Conservation (phyloP, 2,888 invertebrate genomes). For the Brachycybe producta region DNA sequence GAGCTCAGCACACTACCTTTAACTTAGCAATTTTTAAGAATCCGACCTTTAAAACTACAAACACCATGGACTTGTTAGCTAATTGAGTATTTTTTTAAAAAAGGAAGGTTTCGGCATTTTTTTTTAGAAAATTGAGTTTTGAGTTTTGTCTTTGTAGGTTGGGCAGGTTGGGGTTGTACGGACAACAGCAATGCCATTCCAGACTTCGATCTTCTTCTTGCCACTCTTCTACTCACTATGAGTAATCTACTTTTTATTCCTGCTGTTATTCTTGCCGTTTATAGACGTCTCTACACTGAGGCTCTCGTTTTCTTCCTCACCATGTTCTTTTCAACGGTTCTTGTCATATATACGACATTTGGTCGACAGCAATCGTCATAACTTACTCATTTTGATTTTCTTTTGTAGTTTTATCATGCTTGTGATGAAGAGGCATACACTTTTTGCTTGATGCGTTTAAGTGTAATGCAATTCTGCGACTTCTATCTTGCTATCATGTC, state of each 20-base stretch:
- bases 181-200: conserved; percentile 31
- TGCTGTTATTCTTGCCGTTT: conserved; percentile 31
- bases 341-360: conserved; percentile 18
- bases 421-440: conserved; percentile 30
- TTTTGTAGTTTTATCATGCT: conserved; percentile 34
- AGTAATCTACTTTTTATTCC: conserved; percentile 37
- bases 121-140: background rate
- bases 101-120: too few relatives aligned
- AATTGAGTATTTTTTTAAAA: too few relatives aligned
- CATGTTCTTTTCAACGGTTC: conserved; percentile 36
- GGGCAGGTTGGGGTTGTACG: conserved; percentile 34
- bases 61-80: too few relatives aligned
- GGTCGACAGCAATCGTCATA: background rate
- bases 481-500: conserved; percentile 45
- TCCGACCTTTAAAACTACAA: too few relatives aligned
- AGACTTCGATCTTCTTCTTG: conserved; percentile 25
- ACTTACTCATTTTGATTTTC: background rate
- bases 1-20: too few relatives aligned
- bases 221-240: conserved; percentile 32
- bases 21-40: too few relatives aligned
- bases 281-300: conserved; percentile 31
- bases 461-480: conserved; percentile 45
- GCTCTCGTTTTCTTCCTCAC: conserved; percentile 34
- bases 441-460: conserved; percentile 21
- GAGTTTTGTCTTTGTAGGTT: conserved; percentile 26